Percentiles rank a stretch among this genome's conserved stretches.
These are phyloP conservation scores for Mus caroli DNA, from an alignment of 2,797 vertebrate species.

Conservation along the genomic window DNA sequence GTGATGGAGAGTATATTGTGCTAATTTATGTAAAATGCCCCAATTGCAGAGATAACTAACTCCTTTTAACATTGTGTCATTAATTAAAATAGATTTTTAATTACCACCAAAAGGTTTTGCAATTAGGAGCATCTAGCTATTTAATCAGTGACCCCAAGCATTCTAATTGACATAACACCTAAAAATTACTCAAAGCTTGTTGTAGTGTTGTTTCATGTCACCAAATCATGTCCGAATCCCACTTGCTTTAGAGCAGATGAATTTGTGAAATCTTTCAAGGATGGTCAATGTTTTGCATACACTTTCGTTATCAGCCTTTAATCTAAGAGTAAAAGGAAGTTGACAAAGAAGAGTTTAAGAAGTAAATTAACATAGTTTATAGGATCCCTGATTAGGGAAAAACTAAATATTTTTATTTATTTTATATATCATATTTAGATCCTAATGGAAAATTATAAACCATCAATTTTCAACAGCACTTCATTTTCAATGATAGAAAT, in stretches of 20 bases:
- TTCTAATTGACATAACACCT: conserved; percentile 77
- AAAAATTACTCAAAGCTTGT: conserved; percentile 79
- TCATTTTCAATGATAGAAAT: not conserved
- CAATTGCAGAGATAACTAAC: conserved; percentile 70
- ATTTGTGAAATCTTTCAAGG: conserved; percentile 68
- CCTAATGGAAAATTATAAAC: not conserved
- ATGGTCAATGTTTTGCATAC: conserved; percentile 21
- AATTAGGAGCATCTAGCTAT: conserved; percentile 77
- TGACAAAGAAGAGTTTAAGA: not conserved
- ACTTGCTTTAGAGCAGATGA: conserved; percentile 58
- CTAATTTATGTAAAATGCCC: conserved; percentile 79
- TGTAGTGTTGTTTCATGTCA: conserved; percentile 74
- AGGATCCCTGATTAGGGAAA: not conserved
- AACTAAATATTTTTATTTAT: conserved; percentile 9
- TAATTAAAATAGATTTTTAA: conserved; percentile 84
- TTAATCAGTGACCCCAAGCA: conserved; percentile 69
- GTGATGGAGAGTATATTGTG: conserved; percentile 54
- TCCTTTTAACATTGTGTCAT: conserved; percentile 77
- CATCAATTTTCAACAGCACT: not conserved
- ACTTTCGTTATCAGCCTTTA: conserved; percentile 44
- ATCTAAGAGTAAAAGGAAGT: not conserved
- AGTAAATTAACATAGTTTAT: not conserved
- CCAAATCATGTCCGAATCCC: conserved; percentile 71
- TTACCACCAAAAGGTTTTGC: conserved; percentile 74
- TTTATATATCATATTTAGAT: not conserved